phyloP scores from a whole-genome alignment of 2,888 invertebrate species.

The Horisme vitalbata region DNA sequence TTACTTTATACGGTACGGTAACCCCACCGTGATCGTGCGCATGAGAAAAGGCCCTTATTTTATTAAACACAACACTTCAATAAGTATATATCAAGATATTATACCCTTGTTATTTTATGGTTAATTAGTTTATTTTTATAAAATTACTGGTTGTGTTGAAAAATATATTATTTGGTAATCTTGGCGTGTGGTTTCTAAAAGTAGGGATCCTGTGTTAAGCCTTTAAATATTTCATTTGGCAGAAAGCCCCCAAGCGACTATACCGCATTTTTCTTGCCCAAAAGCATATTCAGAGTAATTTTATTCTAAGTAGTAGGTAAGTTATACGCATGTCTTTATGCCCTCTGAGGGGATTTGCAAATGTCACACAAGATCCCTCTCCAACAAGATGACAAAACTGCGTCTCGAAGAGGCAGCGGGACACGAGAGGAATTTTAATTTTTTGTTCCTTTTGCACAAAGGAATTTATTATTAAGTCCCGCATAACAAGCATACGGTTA shows the following conservation, averaged over 20 bases:
- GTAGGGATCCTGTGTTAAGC: background rate
- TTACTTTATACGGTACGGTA: no score
- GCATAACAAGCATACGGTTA: conserved; percentile 66
- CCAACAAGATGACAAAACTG: conserved; percentile 72
- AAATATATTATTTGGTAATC: no score
- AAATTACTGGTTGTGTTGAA: background rate
- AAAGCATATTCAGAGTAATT: conserved; percentile 20
- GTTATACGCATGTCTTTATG: conserved; percentile 26
- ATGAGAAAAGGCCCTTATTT: no score
- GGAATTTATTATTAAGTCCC: conserved; percentile 73
- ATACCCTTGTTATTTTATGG: background rate
- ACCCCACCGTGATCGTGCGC: no score
- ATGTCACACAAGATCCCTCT: conserved; percentile 62
- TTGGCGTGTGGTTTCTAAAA: no score
- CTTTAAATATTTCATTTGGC: background rate
- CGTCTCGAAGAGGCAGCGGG: conserved; percentile 54
- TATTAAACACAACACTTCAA: no score
- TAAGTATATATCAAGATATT: no score
- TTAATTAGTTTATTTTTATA: background rate
- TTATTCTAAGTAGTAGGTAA: conserved; percentile 38
- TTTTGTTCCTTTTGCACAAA: conserved; percentile 71
- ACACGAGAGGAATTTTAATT: conserved; percentile 75
- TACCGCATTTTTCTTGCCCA: conserved; percentile 12
- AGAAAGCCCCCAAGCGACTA: background rate
- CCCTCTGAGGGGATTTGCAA: conserved; percentile 53